Conservation (phyloP, 1,140 invertebrate species). For the Cyclargus thomasi region DNA sequence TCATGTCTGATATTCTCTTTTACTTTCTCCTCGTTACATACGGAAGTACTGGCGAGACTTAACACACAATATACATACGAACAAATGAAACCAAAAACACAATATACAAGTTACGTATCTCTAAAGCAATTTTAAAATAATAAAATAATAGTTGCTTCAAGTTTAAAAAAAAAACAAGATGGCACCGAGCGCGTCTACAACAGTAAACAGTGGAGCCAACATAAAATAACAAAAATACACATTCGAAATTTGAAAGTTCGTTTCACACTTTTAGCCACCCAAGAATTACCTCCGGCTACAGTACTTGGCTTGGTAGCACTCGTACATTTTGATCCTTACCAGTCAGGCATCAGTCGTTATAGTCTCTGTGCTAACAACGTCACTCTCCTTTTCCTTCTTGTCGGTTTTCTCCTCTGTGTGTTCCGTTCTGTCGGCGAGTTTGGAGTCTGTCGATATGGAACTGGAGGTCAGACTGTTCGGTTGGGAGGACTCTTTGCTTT, state of each 20-base stretch:
- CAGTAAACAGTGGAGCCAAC: conserved; percentile 17
- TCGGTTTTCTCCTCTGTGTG: conserved; percentile 31
- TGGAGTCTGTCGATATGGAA: conserved; percentile 62
- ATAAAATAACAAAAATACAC: conserved; percentile 15
- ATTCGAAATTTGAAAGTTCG: conserved; percentile 3
- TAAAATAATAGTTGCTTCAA: conserved; percentile 15
- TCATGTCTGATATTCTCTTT: too few species aligned
- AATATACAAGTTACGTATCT: too few species aligned
- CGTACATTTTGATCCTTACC: conserved; percentile 42
- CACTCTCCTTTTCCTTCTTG: conserved; percentile 23
- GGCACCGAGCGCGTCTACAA: conserved; percentile 5
- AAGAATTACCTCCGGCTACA: conserved; percentile 40
- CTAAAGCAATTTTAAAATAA: too few species aligned
- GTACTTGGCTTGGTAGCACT: conserved; percentile 33
- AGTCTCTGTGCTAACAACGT: conserved; percentile 29
- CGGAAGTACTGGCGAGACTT: too few species aligned
- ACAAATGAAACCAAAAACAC: too few species aligned
- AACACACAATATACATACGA: too few species aligned
- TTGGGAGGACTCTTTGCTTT: conserved; percentile 59
- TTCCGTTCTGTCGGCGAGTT: conserved; percentile 36
- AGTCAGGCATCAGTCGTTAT: conserved; percentile 57
- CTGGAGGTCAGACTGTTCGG: conserved; percentile 64
- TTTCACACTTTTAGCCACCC: conserved; percentile 20
- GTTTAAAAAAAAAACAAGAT: conserved; percentile 6
- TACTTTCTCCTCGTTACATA: too few species aligned